phyloP scores from a whole-genome alignment of 2,797 vertebrate genomes.

The Phaenicophaeus curvirostris region DNA sequence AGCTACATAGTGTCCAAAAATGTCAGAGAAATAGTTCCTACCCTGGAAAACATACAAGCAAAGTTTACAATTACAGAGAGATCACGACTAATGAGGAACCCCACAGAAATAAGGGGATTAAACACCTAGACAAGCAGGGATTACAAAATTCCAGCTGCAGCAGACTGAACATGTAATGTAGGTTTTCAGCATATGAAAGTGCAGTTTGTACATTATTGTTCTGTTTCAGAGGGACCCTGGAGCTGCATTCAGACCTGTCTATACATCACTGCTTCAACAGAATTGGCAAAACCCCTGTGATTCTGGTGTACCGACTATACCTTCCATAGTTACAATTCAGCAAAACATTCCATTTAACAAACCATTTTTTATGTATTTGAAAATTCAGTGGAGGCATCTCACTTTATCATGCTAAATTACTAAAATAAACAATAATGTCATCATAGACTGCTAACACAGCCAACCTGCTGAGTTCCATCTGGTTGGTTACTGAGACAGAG shows the following conservation, averaged over 20 bases:
- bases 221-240: not conserved
- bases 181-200: not conserved
- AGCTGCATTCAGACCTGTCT: not conserved
- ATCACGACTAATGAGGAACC: not conserved
- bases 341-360: not conserved
- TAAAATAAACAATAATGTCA: not conserved
- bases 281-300: not conserved
- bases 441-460: not conserved
- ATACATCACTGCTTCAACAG: not conserved
- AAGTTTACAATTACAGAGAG: not conserved
- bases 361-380: not conserved
- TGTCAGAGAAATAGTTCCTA: not conserved
- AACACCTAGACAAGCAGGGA: not conserved
- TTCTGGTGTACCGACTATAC: not conserved
- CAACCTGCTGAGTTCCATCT: not conserved
- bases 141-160: not conserved
- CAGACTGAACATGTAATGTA: not conserved
- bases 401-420: not conserved
- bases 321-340: not conserved
- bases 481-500: not conserved
- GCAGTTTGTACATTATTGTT: not conserved
- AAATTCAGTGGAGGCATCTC: not conserved
- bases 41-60: not conserved
- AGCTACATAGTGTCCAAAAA: not conserved
- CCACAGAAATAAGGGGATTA: not conserved